These are phyloP conservation scores for Sinocyclocheilus grahami DNA, from an alignment of 2,113 vertebrate genomes.

Conservation along the genomic window DNA sequence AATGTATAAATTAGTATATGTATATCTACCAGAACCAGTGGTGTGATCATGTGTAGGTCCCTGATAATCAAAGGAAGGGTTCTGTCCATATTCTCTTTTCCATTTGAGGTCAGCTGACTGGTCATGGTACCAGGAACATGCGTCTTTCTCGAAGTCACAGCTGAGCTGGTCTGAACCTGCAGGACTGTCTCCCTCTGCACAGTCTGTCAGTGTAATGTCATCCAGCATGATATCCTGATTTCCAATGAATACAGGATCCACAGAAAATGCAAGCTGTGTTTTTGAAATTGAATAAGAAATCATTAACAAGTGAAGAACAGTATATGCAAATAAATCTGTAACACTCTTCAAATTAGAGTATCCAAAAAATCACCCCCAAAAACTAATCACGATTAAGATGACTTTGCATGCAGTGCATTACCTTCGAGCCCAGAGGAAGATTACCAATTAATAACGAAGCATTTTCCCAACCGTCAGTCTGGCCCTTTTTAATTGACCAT, in stretches of 20 bases:
- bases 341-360: neutral
- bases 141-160: slow-evolving; percentile 73
- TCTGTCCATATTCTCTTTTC: slow-evolving; percentile 43
- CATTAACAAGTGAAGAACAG: neutral
- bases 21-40: slow-evolving; percentile 60
- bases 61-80: neutral
- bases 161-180: slow-evolving; percentile 66
- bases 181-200: slow-evolving; percentile 68
- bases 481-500: slow-evolving; percentile 49
- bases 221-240: slow-evolving; percentile 69
- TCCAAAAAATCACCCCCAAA: neutral
- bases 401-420: slow-evolving; percentile 42
- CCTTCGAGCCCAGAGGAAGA: slow-evolving; percentile 71
- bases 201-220: slow-evolving; percentile 69
- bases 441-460: slow-evolving; percentile 69
- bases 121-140: slow-evolving; percentile 75
- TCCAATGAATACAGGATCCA: rapidly evolving
- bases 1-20: neutral
- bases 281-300: slow-evolving; percentile 27
- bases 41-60: slow-evolving; percentile 59
- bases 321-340: neutral
- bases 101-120: slow-evolving; percentile 63
- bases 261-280: slow-evolving; percentile 66
- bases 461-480: slow-evolving; percentile 68
- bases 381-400: neutral